These are phyloP conservation scores for Pimpla rufipes DNA, from an alignment of 2,888 invertebrate species.

Conservation along the genomic window DNA sequence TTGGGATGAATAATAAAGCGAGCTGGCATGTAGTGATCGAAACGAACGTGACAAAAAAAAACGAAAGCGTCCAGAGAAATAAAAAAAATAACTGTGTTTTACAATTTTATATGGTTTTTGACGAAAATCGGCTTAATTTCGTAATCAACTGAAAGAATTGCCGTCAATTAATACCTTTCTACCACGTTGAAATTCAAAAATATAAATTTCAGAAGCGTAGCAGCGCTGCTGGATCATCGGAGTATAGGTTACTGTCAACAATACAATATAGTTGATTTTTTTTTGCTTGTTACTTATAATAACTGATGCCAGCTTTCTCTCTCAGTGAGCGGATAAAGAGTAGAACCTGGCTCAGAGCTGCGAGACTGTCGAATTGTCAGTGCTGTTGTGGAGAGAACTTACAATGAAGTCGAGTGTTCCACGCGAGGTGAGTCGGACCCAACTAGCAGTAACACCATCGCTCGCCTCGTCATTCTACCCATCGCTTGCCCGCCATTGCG, in stretches of 20 bases:
- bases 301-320: too few species aligned
- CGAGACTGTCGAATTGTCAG: not conserved
- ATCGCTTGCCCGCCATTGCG: conserved; percentile 3
- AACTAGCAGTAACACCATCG: conserved; percentile 8
- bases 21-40: not conserved
- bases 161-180: too few species aligned
- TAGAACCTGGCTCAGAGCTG: not conserved
- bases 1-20: not conserved
- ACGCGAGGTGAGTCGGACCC: not conserved
- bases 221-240: too few species aligned
- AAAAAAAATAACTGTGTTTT: too few species aligned
- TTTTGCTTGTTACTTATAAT: too few species aligned
- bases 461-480: not conserved
- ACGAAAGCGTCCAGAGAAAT: too few species aligned
- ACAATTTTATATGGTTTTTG: too few species aligned
- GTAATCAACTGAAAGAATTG: too few species aligned
- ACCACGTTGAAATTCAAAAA: too few species aligned
- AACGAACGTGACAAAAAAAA: not conserved
- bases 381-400: not conserved
- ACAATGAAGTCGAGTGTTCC: not conserved
- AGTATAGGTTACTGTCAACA: too few species aligned
- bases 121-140: not conserved
- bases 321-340: not conserved
- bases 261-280: too few species aligned
- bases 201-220: too few species aligned